Conservation (phyloP, 35 echinoderm and acorn worm genomes). For the Acanthaster planci region DNA sequence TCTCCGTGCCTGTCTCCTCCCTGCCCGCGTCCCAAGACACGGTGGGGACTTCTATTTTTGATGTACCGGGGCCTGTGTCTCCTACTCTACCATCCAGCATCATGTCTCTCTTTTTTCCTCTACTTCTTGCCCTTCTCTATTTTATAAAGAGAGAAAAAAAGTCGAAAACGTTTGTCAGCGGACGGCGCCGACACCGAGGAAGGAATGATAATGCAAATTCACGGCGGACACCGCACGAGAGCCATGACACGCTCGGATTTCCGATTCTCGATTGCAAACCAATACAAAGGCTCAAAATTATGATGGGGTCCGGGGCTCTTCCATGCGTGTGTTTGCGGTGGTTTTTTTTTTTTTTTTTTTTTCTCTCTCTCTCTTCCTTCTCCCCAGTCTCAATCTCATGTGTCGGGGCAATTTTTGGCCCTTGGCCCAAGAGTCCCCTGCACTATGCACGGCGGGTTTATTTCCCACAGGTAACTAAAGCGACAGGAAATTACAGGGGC, state of each 20-base stretch:
- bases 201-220: constrained; percentile 29
- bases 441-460: constrained; percentile 14
- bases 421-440: constrained; percentile 14
- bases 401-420: constrained; percentile 10
- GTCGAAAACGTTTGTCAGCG: constrained; percentile 39
- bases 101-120: background rate
- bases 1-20: constrained; percentile 22
- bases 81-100: background rate
- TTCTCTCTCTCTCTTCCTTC: background rate
- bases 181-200: constrained; percentile 13
- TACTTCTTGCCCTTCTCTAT: background rate
- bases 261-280: constrained; percentile 32
- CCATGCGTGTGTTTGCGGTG: background rate
- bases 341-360: background rate
- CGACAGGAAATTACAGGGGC: constrained; percentile 35
- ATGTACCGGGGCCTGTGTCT: constrained; percentile 21
- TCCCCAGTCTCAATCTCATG: background rate
- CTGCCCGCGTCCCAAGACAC: constrained; percentile 12
- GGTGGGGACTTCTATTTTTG: constrained; percentile 23
- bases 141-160: background rate
- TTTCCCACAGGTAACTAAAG: constrained; percentile 22
- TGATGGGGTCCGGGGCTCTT: background rate
- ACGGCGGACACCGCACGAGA: constrained; percentile 23
- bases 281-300: constrained; percentile 15
- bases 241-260: constrained; percentile 30